Evolutionary conservation across 2,113 vertebrate genomes (phyloP), one percentile per base, ranked within the genome.

Genomic region (Eulemur rufifrons): DNA sequence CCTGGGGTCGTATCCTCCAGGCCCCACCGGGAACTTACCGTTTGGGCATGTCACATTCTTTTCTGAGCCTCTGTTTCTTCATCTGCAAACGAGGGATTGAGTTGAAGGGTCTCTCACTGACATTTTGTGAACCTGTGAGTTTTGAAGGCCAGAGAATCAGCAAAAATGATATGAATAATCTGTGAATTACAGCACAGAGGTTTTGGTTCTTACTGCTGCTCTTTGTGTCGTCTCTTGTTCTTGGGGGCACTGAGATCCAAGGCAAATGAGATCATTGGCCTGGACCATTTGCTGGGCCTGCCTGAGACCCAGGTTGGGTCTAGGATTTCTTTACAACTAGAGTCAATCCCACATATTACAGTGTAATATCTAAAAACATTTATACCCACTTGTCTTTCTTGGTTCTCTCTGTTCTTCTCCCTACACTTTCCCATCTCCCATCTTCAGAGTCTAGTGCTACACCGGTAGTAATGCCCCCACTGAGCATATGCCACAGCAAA

Each of bases 101-200:
- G 0, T 59, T n/a, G 64, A 37, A 47, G n/a, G 39, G 12, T 69
- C 21, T 73, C 8, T n/a, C 42, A 8, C 23, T 37, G 29, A 63
- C 5, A 4, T 78, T 63, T 42, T 64, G 71, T 89, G 83, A 64
- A 39, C 37, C 47, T 91, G 0, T 87, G 81, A 29, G 50, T 80
- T 85, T 89, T 20, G 39, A 91, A 95, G 89, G 39, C 78, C 64
- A 20, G 23, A 59, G 73, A 84, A 56, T 80, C 47, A 34, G 47
- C 71, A n/a, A 71, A 56, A 17, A 45, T 12, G 11, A 21, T 32
- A 6, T 25, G 13, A 78, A 5, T 7, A 32, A 81, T 52, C 52
- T 39, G 0, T 42, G 56, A 17, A 0, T 21, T 6, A 6, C 37
- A 21, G 27, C 15, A 9, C 0, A 15, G 39, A 80, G 37, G 8